Evolutionary conservation across 92 coral and sea anemone species (phyloP), one percentile per base, ranked within the genome.

Genomic region (Porites evermanni): DNA sequence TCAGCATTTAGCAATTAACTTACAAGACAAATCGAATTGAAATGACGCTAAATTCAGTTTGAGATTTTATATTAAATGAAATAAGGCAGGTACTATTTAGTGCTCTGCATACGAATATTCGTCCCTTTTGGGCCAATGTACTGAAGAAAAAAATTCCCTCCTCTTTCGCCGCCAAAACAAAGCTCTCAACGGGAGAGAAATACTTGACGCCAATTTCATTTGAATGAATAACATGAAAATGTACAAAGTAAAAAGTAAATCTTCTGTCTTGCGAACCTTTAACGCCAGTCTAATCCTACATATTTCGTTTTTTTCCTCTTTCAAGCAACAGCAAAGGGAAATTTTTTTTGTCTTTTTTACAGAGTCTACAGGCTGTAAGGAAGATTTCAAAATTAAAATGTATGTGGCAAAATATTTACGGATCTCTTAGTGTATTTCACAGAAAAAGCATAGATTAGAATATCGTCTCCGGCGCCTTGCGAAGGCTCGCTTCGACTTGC

Each of bases 171-270:
- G 64, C 74, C 74, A 23, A 11, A 79, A 13, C 67, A 23, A 26
- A 0, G 26, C 3, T 68, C 85, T 12, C 66, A 7, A 59, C 69
- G 38, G 77, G 86, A n/a, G 60, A n/a, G 58, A 81, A 81, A 70
- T 38, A 71, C 38, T 23, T 71, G 12, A 32, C 70, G 75, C 19
- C 65, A 80, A 81, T 81, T 67, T 18, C 44, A 68, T 69, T 81
- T 81, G 29, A n/a, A 56, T 81, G 64, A 63, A 14, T 59, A 56
- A 20, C 77, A 17, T 70, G 23, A 16, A 1, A 66, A 50, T 8
- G 53, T 29, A 74, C 17, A 59, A 19, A 56, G 16, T 11, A 56
- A 11, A 1, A 56, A 0, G 16, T 56, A 8, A 56, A 54, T 11
- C 13, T 10, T 38, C 0, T 38, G 0, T 38, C 47, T 38, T 38